Conservation (phyloP, 2,888 invertebrate genomes). For the Onchidella celtica region DNA sequence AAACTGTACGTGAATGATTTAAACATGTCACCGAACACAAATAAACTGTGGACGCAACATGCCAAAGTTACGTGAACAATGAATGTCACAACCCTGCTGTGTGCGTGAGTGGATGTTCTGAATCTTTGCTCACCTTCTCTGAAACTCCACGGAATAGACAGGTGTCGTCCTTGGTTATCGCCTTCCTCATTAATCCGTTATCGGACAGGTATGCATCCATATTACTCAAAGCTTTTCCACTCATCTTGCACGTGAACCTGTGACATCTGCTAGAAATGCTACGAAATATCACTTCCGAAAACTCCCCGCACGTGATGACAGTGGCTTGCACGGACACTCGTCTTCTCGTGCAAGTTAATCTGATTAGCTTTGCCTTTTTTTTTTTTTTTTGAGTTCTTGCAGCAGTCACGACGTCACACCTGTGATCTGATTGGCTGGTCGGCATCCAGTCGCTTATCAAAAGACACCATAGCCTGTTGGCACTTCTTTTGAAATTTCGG, state of each 20-base stretch:
- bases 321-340: neutral
- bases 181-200: slow-evolving; percentile 91
- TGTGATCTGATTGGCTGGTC: too few species aligned
- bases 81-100: neutral
- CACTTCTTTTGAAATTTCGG: too few species aligned
- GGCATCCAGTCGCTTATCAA: too few species aligned
- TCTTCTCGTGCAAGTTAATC: neutral
- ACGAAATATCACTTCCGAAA: too few species aligned
- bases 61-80: too few species aligned
- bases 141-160: slow-evolving; percentile 93
- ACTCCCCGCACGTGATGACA: neutral
- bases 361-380: slow-evolving; percentile 2
- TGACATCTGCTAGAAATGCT: slow-evolving; percentile 12
- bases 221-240: neutral
- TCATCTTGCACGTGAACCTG: slow-evolving; percentile 33
- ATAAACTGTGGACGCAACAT: too few species aligned
- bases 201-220: slow-evolving; percentile 68
- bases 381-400: neutral
- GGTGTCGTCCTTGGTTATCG: slow-evolving; percentile 92
- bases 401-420: too few species aligned
- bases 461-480: too few species aligned
- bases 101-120: neutral
- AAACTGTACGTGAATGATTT: too few species aligned
- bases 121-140: slow-evolving; percentile 85
- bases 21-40: too few species aligned